Percentiles rank a stretch among this genome's conserved stretches.
Evolutionary conservation across 2,797 vertebrate genomes (phyloP).

Genomic region (Cirrhinus molitorella): DNA sequence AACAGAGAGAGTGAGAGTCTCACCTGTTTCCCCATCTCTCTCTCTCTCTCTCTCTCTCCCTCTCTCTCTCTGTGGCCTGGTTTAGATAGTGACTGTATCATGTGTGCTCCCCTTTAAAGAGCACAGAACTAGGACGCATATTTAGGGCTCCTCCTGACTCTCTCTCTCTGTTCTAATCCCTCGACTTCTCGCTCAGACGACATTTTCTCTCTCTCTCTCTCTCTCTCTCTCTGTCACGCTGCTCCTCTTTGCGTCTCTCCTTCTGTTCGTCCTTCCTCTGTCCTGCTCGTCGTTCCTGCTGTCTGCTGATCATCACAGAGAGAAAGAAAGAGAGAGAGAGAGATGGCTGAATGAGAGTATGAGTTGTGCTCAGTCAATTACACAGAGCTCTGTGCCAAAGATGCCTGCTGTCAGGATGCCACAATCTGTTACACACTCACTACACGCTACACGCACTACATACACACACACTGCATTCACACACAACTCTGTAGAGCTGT

Average conservation of each 20-base stretch:
- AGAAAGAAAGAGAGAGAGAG: constrained; percentile 60
- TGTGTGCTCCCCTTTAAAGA: constrained; percentile 60
- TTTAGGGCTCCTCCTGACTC: constrained; percentile 75
- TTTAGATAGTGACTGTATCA: constrained; percentile 59
- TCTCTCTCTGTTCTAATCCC: neutral
- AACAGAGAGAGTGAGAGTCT: constrained; percentile 6
- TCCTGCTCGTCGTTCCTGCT: constrained; percentile 51
- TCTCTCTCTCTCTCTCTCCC: neutral
- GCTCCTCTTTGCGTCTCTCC: constrained; percentile 3
- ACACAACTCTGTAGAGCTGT: too few species aligned
- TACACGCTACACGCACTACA: constrained; percentile 8
- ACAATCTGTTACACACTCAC: constrained; percentile 60
- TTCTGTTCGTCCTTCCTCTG: constrained; percentile 55
- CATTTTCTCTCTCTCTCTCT: neutral
- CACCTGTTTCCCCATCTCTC: neutral
- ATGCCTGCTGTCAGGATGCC: constrained; percentile 64
- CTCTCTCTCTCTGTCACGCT: neutral
- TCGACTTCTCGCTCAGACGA: neutral
- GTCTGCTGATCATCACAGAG: constrained; percentile 52
- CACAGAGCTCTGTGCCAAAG: constrained; percentile 67
- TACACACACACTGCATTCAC: neutral
- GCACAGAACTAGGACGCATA: constrained; percentile 65
- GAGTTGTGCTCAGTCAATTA: constrained; percentile 72
- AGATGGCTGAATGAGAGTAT: constrained; percentile 60
- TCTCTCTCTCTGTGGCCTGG: constrained; percentile 53